Base-by-base conservation (phyloP, 2,888 invertebrate species). In the Apamea crenata region DNA sequence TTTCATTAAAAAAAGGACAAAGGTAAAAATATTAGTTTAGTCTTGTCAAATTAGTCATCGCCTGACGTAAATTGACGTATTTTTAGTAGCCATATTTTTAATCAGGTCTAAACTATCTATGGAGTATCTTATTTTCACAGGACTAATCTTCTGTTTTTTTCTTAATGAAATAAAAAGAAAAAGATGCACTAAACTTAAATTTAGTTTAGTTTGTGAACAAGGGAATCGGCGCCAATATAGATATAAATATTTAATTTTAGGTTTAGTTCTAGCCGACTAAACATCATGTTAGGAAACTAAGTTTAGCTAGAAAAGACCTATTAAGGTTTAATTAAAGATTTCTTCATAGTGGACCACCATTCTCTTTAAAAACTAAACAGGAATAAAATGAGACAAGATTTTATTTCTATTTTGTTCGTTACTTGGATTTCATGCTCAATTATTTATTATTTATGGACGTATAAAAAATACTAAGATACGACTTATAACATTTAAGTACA, bases 371-470 rank as follows among this genome's bases (percentile, higher is more conserved):
- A 18, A 67, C 18, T n/a, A 67, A 40, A 40, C 5, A 18, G 10
- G 8, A 67, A 73, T 59, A 25, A 25, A 63, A n/a, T 25, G 5
- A 61, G 21, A 67, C 21, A 2, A 53, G 40, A 50, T 61, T 74
- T 68, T 18, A 63, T 63, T 29, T 29, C 29, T 63, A 3, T 32
- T 18, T 32, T 32, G 32, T 32, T 32, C 61, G 8, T 8, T 79
- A 47, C 29, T 77, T 63, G 67, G 69, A 77, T 74, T 85, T 74
- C 69, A 74, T 53, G 47, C 21, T 10, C 50, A 44, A 81, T 81
- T 50, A 65, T 70, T 75, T 50, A 66, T 66, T 36, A 25, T 14
- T 12, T 21, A 36, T 7, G 36, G 1, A 6, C 18, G 10, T 40
- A 66, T 5, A 67, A 10, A 40, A 65, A 65, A 36, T 6, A 36